Base-by-base conservation (phyloP, 2,113 vertebrate genomes). In the Campylomormyrus numenius region DNA sequence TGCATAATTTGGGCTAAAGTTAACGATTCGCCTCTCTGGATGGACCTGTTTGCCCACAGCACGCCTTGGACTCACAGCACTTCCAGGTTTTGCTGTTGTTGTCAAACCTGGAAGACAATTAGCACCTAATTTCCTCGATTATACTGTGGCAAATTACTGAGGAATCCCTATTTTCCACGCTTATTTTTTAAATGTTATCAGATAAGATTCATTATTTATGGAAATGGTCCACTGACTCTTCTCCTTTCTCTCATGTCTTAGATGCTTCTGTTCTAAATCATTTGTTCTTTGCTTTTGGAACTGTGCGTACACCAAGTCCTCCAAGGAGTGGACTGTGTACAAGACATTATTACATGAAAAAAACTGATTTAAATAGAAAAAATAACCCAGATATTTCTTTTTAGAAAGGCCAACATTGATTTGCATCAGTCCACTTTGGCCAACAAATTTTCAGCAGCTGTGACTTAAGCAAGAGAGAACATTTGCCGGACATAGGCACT, bases 141-240 rank as follows among this genome's bases (percentile, higher is more conserved):
- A 48, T 84, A 48, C 42, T n/a, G 80, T 48, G 80, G 39, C 9
- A 48, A 85, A 48, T 85, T 85, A 85, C 83, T 24, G 42, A 48
- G 83, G 39, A 24, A 48, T 24, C 70, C 88, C 83, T 10, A 70
- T 92, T 92, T 93, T 90, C 92, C 91, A 93, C 91, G 89, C 91
- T 89, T 10, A 52, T 70, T 66, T 66, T 66, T 19, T 46, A 50
- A 42, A 74, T 50, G 39, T 56, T 88, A 53, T 53, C 84, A 27
- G 88, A 58, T 15, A 24, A 88, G 11, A 89, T 80, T 35, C 3
- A 91, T 92, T 88, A 92, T 92, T 90, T 21, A 70, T 92, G 66
- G 0, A 85, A 87, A 35, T 45, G 4, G 19, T 42, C 49, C 49
- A 21, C 58, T 74, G 50, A 39, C 42, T 88, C 42, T 46, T 13